A percentile compares a stretch with the other conserved stretches of the same genome.
phyloP scores from a whole-genome alignment of 23 tunicate species.

The Ciona savignyi region DNA sequence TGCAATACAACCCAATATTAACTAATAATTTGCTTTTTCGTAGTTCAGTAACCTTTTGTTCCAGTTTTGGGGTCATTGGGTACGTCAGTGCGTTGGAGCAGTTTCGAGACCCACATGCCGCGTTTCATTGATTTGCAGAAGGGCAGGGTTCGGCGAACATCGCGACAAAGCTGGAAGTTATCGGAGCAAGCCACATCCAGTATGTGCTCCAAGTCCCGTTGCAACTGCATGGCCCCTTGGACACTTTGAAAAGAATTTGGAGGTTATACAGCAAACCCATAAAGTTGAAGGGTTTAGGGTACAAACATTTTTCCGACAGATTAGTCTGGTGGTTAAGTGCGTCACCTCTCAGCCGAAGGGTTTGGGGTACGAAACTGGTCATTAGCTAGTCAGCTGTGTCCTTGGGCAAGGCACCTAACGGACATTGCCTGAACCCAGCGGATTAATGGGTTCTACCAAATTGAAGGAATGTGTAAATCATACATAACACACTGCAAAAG shows the following conservation, averaged over 20 bases:
- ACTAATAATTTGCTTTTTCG: slow-evolving; percentile 11
- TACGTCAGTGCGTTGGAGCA: slow-evolving; percentile 52
- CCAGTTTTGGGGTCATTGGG: neutral
- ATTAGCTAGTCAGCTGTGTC: too few species aligned
- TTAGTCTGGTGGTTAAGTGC: too few species aligned
- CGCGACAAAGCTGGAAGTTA: slow-evolving; percentile 18
- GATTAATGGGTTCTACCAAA: too few species aligned
- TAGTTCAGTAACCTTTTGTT: slow-evolving; percentile 11
- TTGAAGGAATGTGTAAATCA: too few species aligned
- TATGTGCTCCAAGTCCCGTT: slow-evolving; percentile 49
- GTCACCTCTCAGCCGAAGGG: too few species aligned
- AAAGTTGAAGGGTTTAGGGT: too few species aligned
- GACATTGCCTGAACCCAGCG: too few species aligned
- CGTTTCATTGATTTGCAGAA: slow-evolving; percentile 35
- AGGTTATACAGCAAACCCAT: too few species aligned
- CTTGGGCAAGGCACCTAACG: too few species aligned
- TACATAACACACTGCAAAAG: too few species aligned
- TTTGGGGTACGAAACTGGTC: too few species aligned
- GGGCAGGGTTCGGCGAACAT: slow-evolving; percentile 31
- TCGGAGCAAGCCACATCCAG: slow-evolving; percentile 40
- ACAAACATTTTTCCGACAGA: too few species aligned
- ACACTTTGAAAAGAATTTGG: slow-evolving; percentile 42
- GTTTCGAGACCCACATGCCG: slow-evolving; percentile 27
- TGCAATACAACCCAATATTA: neutral
- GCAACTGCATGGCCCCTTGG: slow-evolving; percentile 74